Base-by-base conservation (phyloP, 1,140 invertebrate genomes). In the Drosophila lacertosa region DNA sequence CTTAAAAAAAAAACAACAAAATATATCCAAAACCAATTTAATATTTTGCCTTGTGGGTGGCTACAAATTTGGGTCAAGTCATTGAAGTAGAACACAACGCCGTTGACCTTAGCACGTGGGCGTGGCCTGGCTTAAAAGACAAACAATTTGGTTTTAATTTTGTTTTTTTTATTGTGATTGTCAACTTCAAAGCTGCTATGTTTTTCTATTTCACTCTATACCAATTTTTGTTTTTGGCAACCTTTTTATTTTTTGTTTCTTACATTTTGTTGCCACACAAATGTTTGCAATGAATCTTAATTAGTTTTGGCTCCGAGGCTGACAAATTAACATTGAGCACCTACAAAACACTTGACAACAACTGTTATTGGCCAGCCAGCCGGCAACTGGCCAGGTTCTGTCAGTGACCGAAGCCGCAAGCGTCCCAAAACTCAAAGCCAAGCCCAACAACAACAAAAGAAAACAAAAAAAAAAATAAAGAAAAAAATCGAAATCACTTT, bases 281-380 rank as follows among this genome's bases (percentile, higher is more conserved):
- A 15, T 70, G 82, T 74, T 81, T 53, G 82, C 77, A 77, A 67
- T 86, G 81, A 86, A 86, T 86, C 57, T 86, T 86, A 86, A 86
- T 88, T 81, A 76, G 73, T 74, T 18, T 62, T 35, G 57, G 57
- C 32, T 53, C 67, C 69, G 81, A 77, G 77, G 81, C 73, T 77
- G 59, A 64, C 35, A 13, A 57, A 74, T 81, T 63, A 84, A 62
- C 77, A 88, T 88, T 86, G 82, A 65, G 48, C 64, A 71, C 47
- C 59, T 40, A 39, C 39, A 3, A 57, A 57, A 57, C 29, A 33
- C 39, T 32, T 57, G 22, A 18, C 37, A 57, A 35, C 26, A 26
- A 32, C 10, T 40, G 15, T 57, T 39, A 53, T 33, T 33, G 40
- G 4, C 5, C 50, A 5, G 32, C 16, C 59, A 33, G 24, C 53